Percentiles rank a stretch among this genome's conserved stretches.
These are phyloP conservation scores for Scleropages formosus DNA, from an alignment of 2,797 vertebrate species.

Conservation along the genomic window DNA sequence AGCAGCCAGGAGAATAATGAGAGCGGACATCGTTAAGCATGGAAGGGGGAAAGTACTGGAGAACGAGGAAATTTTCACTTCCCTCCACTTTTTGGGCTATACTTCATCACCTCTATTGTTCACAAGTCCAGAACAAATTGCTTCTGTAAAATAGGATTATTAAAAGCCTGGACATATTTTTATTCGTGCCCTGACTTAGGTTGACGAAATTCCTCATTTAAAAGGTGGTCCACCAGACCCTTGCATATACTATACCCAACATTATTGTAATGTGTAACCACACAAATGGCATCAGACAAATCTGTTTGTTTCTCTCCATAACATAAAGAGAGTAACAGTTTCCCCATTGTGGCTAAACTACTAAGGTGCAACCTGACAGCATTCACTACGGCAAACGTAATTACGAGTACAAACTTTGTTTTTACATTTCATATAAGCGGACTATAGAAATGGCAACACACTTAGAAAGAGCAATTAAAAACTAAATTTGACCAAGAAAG, in stretches of 20 bases:
- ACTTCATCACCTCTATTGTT: neutral
- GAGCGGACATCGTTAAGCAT: neutral
- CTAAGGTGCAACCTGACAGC: no score
- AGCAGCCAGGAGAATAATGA: neutral
- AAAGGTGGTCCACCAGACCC: neutral
- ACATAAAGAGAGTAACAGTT: no score
- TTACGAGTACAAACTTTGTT: no score
- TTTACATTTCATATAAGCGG: no score
- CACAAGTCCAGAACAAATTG: neutral
- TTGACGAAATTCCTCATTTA: neutral
- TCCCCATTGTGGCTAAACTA: no score
- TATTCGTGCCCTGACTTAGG: neutral
- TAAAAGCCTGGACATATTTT: neutral
- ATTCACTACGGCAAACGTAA: no score
- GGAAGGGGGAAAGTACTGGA: neutral
- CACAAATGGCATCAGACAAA: no score
- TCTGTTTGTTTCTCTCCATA: no score
- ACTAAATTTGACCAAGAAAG: no score
- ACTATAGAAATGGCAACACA: no score
- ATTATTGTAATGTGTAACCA: neutral
- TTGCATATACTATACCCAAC: neutral
- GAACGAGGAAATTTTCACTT: neutral
- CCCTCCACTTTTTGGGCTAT: neutral
- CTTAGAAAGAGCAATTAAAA: no score
- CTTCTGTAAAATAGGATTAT: neutral